Percentiles rank a stretch among this genome's conserved stretches.
These are phyloP conservation scores for Aporophyla nigra DNA, from an alignment of 2,888 invertebrate genomes.

Conservation along the genomic window DNA sequence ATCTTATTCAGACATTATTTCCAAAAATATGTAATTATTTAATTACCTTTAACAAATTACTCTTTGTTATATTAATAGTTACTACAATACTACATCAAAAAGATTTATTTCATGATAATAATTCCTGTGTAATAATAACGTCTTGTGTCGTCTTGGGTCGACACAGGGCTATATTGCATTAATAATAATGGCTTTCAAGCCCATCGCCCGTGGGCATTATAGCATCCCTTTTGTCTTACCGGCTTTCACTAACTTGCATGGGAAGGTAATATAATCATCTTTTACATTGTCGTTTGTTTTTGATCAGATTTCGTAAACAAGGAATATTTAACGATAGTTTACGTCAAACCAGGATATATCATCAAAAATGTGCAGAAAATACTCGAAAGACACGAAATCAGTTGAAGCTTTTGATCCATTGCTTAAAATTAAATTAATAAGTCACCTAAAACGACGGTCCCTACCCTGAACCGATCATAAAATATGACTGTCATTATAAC, in stretches of 20 bases:
- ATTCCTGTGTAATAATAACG: conserved; percentile 19
- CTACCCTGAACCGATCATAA: conserved; percentile 15
- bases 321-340: background rate
- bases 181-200: conserved; percentile 46
- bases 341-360: background rate
- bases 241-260: conserved; percentile 43
- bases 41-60: background rate
- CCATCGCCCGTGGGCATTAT: conserved; percentile 25
- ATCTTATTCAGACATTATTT: background rate
- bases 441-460: conserved; percentile 6
- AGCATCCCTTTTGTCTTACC: conserved; percentile 53
- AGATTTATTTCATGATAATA: background rate
- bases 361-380: background rate
- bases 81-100: background rate
- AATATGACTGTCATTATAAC: conserved; percentile 48
- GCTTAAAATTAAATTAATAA: conserved; percentile 14
- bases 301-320: conserved; percentile 27
- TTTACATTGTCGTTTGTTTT: conserved; percentile 25
- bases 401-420: background rate
- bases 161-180: conserved; percentile 30
- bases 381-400: background rate
- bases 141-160: conserved; percentile 26
- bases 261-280: conserved; percentile 38
- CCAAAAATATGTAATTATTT: background rate
- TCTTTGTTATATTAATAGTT: background rate